A percentile compares a stretch with the other conserved stretches of the same genome.
phyloP scores from a whole-genome alignment of 2,888 invertebrate species.

The Drosophila algonquin region DNA sequence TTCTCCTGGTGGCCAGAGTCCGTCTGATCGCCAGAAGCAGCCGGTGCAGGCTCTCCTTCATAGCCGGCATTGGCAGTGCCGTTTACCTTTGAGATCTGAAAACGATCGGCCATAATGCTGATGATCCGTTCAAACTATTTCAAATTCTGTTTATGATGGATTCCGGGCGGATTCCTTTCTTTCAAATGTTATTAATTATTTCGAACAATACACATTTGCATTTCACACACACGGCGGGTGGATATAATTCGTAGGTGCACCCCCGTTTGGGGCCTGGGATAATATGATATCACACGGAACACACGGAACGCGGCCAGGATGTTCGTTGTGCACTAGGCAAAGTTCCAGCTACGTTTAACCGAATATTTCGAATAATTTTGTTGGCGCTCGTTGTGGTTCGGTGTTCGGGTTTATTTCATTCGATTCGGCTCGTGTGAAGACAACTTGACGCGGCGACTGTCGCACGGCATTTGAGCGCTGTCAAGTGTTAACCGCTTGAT shows the following conservation, averaged over 20 bases:
- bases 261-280: conserved; percentile 5
- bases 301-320: conserved; percentile 24
- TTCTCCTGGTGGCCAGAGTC: conserved; percentile 45
- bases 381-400: not conserved
- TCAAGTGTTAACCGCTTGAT: conserved; percentile 66
- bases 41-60: conserved; percentile 50
- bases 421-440: conserved; percentile 16
- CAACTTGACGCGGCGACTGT: conserved; percentile 68
- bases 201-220: conserved; percentile 26
- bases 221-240: conserved; percentile 17
- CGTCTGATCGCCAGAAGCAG: conserved; percentile 14
- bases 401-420: conserved; percentile 14
- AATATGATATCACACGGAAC: conserved; percentile 27
- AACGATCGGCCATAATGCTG: conserved; percentile 75
- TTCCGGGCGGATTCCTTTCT: not conserved
- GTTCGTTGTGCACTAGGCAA: conserved; percentile 44
- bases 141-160: conserved; percentile 30
- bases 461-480: conserved; percentile 69
- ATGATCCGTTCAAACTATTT: conserved; percentile 25
- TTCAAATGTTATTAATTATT: conserved; percentile 5
- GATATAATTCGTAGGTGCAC: conserved; percentile 5
- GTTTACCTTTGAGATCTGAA: conserved; percentile 78
- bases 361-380: conserved; percentile 63
- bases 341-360: conserved; percentile 62
- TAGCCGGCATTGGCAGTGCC: conserved; percentile 61